Base-by-base conservation (phyloP, 2,113 vertebrate genomes). In the Theristicus caerulescens region DNA sequence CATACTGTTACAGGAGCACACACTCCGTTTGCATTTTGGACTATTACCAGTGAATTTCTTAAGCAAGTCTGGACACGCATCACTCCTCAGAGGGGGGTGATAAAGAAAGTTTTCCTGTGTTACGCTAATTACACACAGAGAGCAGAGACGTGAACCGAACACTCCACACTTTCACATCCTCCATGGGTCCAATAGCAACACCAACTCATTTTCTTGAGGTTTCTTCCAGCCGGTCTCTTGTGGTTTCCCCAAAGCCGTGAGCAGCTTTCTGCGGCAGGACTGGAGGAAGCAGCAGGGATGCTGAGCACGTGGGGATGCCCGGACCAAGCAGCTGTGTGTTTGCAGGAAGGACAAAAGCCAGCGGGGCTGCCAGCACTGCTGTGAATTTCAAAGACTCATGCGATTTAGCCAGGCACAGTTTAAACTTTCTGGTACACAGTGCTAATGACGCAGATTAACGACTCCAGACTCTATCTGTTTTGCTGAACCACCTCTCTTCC, bases 351-450 rank as follows among this genome's bases (percentile, higher is more conserved):
- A 97, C 88, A 96, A 97, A 96, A 90, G 70, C 81, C 96, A 96
- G 95, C 42, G 1, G 94, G 96, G 93, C 88, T 94, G 86, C 74
- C 70, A 74, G 95, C 74, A 81, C 92, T 82, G 82, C 97, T 95
- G 94, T 31, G 92, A 91, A 79, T 96, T 96, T 97, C 96, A 98
- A 97, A 98, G 91, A 64, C 94, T 96, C 93, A 34, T 4, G 32
- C 44, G 13, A 77, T 96, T 96, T 90, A 96, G 95, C 66, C 91
- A 95, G 93, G 91, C 96, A 72, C 52, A 86, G 81, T 51, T 86
- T 88, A 93, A 97, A 92, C 52, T 81, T 97, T 92, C 78, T 95
- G 87, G 77, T 81, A 91, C 88, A 83, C 73, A 49, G 76, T 55
- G 26, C 58, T 54, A 91, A 88, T 40, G 88, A 78, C 21, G 44